Conservation (phyloP, 1,140 invertebrate genomes). For the Trichonephila clavipes region DNA sequence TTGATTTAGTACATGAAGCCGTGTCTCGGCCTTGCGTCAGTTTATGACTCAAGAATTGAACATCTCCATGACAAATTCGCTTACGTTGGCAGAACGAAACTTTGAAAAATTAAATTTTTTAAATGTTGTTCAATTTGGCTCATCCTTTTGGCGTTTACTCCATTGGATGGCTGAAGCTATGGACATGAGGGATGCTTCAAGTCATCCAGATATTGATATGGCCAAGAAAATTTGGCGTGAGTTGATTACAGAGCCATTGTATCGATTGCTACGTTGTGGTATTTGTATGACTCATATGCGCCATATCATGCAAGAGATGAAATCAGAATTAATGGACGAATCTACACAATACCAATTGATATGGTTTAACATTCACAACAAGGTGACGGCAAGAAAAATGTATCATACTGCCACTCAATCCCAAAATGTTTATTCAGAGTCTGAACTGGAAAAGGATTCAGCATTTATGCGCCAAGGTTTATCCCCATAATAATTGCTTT, state of each 20-base stretch:
- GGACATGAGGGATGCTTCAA: background rate
- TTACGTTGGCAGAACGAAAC: background rate
- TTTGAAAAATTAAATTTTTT: too few species aligned
- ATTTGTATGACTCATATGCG: constrained; percentile 23
- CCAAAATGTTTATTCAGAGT: background rate
- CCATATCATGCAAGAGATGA: background rate
- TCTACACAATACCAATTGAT: background rate
- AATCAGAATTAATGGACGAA: background rate
- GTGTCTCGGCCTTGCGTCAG: background rate
- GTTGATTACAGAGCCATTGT: background rate
- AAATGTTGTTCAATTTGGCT: background rate
- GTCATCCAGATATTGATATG: background rate
- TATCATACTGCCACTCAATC: background rate
- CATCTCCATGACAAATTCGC: background rate
- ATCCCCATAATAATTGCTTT: background rate
- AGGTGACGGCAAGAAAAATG: background rate
- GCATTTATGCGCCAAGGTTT: constrained; percentile 9
- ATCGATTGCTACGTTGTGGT: background rate
- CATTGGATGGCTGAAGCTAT: constrained; percentile 43
- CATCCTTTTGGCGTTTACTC: constrained; percentile 8
- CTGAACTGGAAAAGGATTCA: background rate
- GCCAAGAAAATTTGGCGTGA: constrained; percentile 6
- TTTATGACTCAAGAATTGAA: background rate
- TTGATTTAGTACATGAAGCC: background rate
- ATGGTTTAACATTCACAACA: constrained; percentile 26